Conservation (phyloP, 1,140 invertebrate genomes). For the Myzus persicae region DNA sequence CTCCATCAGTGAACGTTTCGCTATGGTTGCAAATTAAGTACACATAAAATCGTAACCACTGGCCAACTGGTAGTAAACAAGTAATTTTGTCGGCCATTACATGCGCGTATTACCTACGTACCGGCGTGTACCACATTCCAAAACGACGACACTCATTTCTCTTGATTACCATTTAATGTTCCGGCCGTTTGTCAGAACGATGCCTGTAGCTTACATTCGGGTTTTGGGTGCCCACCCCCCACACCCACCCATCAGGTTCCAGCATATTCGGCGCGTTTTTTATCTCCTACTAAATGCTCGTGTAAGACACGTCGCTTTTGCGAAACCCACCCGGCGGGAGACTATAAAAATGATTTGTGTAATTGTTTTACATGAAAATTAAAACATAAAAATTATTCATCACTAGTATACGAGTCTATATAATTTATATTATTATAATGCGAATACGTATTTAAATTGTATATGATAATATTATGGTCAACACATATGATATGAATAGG, state of each 20-base stretch:
- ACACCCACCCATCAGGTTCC: not conserved
- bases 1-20: not conserved
- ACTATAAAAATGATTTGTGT: slow-evolving; percentile 21
- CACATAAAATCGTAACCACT: not conserved
- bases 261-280: not conserved
- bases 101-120: not conserved
- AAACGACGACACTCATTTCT: slow-evolving; percentile 30
- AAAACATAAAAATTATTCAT: not conserved
- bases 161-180: slow-evolving; percentile 50
- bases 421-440: no score
- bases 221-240: not conserved
- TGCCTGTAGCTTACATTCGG: not conserved
- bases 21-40: not conserved
- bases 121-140: not conserved
- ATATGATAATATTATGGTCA: not conserved
- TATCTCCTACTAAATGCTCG: not conserved
- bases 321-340: not conserved
- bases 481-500: no score
- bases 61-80: not conserved
- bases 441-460: not conserved
- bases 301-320: not conserved
- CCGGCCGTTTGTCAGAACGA: not conserved
- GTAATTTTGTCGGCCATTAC: not conserved
- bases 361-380: not conserved
- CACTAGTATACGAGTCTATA: not conserved